Conservation (phyloP, 1,140 invertebrate species). For the Harpegnathos saltator region DNA sequence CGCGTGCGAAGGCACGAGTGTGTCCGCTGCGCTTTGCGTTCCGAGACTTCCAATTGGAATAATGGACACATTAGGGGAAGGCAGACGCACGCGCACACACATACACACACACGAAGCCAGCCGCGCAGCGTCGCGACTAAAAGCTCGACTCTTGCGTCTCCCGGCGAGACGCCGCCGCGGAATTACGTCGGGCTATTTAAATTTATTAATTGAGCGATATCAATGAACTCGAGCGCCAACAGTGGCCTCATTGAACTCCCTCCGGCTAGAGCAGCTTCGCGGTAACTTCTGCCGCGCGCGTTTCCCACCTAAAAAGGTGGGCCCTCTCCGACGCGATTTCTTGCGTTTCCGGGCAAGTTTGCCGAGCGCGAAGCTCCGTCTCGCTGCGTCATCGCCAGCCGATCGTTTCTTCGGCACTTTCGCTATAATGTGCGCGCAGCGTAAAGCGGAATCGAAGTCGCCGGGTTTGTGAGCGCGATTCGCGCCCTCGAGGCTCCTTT, state of each 20-base stretch:
- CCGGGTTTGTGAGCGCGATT: too few relatives aligned
- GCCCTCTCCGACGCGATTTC: conserved; percentile 4
- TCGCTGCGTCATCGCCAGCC: background rate
- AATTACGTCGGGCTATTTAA: conserved; percentile 82
- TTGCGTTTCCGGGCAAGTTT: conserved; percentile 2
- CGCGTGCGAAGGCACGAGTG: conserved; percentile 49
- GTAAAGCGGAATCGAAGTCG: background rate
- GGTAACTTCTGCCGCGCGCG: conserved; percentile 64
- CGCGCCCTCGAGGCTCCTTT: too few relatives aligned
- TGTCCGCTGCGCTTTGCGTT: background rate
- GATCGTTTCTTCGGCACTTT: background rate
- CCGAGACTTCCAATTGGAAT: conserved; percentile 61
- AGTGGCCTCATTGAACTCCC: conserved; percentile 83
- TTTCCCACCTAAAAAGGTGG: conserved; percentile 16
- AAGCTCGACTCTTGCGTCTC: conserved; percentile 35
- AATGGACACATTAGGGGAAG: conserved; percentile 52
- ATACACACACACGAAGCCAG: background rate
- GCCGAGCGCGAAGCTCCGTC: background rate
- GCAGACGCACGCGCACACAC: background rate
- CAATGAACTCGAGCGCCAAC: conserved; percentile 83
- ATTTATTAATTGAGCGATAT: conserved; percentile 85
- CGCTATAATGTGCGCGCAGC: background rate
- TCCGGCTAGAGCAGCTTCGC: conserved; percentile 66
- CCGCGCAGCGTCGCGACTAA: background rate
- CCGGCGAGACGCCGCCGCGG: conserved; percentile 72